phyloP scores from a whole-genome alignment of 2,113 vertebrate genomes.

The Corapipo altera region DNA sequence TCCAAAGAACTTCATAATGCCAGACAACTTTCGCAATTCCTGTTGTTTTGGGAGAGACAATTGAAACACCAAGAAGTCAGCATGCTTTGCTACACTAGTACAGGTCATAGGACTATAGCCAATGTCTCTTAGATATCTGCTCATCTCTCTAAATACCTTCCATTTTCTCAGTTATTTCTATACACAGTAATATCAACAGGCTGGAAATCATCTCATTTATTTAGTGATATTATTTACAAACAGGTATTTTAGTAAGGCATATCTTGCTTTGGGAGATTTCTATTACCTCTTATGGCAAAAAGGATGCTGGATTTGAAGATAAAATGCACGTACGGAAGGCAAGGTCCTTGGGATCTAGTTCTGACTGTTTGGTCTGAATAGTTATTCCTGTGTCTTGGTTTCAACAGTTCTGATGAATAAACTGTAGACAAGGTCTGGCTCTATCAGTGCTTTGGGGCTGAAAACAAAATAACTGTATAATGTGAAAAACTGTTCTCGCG shows the following conservation, averaged over 20 bases:
- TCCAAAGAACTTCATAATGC: neutral
- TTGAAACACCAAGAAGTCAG: neutral
- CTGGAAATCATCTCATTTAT: neutral
- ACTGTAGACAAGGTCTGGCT: conserved; percentile 22
- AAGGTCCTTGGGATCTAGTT: neutral
- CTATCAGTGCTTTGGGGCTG: neutral
- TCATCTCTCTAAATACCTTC: neutral
- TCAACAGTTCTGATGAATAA: neutral
- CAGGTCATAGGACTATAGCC: neutral
- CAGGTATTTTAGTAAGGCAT: neutral
- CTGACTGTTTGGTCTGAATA: neutral
- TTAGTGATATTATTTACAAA: neutral
- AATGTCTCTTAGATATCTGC: neutral
- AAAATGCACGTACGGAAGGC: neutral
- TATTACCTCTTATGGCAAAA: neutral
- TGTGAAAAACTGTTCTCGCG: neutral
- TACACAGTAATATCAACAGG: neutral
- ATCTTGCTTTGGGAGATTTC: neutral
- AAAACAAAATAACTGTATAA: neutral
- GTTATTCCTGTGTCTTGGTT: neutral
- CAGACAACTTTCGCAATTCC: neutral
- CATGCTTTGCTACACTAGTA: neutral
- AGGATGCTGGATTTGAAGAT: neutral
- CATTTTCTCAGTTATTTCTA: neutral
- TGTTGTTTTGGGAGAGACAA: neutral